These are phyloP conservation scores for Melanaphis sacchari DNA, from an alignment of 1,140 invertebrate genomes.

Conservation along the genomic window DNA sequence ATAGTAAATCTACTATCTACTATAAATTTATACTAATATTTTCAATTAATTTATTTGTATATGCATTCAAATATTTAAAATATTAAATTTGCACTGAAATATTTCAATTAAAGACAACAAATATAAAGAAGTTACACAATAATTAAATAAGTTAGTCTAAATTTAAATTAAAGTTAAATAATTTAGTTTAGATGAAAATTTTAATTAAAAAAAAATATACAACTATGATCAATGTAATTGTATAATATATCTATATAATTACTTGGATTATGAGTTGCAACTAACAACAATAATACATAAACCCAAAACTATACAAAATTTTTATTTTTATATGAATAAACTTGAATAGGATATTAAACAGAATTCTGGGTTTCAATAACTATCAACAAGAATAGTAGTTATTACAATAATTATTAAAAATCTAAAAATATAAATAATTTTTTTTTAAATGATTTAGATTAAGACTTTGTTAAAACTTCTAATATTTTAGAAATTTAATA, in stretches of 20 bases:
- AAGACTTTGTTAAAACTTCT: not conserved
- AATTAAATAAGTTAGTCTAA: too few species aligned
- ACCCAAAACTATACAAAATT: not conserved
- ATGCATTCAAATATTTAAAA: too few species aligned
- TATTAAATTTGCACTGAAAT: not conserved
- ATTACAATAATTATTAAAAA: not conserved
- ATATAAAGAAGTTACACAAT: not conserved
- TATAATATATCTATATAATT: too few species aligned
- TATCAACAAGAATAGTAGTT: not conserved
- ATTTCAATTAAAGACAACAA: not conserved
- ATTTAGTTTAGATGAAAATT: too few species aligned
- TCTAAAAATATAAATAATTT: not conserved
- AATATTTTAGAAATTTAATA: not conserved
- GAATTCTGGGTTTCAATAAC: not conserved
- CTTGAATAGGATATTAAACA: too few species aligned
- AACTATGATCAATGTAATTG: too few species aligned
- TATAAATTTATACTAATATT: not conserved
- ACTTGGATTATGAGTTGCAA: too few species aligned
- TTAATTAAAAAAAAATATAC: too few species aligned
- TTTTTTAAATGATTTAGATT: not conserved
- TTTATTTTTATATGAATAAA: not conserved
- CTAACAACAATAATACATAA: not conserved
- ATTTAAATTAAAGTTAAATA: too few species aligned
- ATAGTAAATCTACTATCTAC: not conserved
- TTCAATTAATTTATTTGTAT: too few species aligned